Evolutionary conservation across 2,113 vertebrate species (phyloP), one percentile per base, ranked within the genome.

Genomic region (Neopipo cinnamomea): DNA sequence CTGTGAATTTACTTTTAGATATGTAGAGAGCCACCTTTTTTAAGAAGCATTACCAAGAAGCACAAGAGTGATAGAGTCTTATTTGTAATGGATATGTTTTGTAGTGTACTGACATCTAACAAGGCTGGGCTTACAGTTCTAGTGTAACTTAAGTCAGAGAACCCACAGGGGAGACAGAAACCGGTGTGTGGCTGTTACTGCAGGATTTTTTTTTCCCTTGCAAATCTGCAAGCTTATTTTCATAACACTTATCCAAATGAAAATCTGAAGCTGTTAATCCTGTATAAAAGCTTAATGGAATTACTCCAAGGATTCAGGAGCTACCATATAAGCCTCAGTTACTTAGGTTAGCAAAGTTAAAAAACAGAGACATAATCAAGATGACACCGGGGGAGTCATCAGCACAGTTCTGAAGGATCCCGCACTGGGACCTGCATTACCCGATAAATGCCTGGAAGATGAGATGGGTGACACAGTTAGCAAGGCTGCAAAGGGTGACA

Each of bases 191-290:
- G 33, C 19, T 13, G 9, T 71, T 74, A 71, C 13, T 63, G 47
- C 23, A 56, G 24, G 58, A 55, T 31, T 74, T 62, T 71, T 39
- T 30, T 41, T 39, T n/a, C n/a, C 37, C 59, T 80, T 80, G 27
- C 53, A 74, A 91, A 89, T 91, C 86, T 86, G 68, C 75, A 90
- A 70, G 31, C 46, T 91, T 91, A 74, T 88, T 94, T 90, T 80
- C 63, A 37, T 95, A 95, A 95, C 44, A 70, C 79, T 77, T 93
- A 91, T 31, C 72, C 88, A 88, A 93, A 93, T 82, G 44, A 93
- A 95, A 97, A 94, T 77, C 79, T 88, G 88, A 93, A 77, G 63
- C 63, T 86, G 59, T 39, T 91, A 96, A 95, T 94, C 91, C 92
- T 35, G 14, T 76, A 91, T 55, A 93, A 97, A 95, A 94, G 83